A percentile compares a stretch with the other conserved stretches of the same genome.
Conservation (phyloP, 2,797 vertebrate genomes). For the Tachyglossus aculeatus region DNA sequence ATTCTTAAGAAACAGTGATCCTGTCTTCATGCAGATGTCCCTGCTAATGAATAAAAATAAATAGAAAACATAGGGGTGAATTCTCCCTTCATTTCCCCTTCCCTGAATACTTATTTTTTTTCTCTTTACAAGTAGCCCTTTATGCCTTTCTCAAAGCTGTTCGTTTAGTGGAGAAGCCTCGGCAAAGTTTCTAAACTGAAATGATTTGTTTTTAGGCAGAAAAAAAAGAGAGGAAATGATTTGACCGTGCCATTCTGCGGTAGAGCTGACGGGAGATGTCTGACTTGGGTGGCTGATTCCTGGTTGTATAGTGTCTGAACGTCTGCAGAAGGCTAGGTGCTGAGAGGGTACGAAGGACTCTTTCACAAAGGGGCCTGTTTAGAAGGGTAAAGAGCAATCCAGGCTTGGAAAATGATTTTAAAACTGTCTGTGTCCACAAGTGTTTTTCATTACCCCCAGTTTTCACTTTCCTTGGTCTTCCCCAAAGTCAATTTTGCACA, state of each 20-base stretch:
- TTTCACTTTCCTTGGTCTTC: too few species aligned
- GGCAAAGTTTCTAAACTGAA: conserved; percentile 28
- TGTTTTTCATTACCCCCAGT: too few species aligned
- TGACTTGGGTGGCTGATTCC: not conserved
- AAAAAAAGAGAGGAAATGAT: conserved; percentile 23
- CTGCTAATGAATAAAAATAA: not conserved
- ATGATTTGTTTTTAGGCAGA: conserved; percentile 26
- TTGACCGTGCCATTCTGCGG: not conserved
- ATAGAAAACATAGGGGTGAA: not conserved
- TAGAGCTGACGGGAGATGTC: not conserved
- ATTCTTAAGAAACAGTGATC: not conserved
- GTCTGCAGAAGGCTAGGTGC: not conserved
- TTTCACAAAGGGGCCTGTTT: too few species aligned
- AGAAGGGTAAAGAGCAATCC: too few species aligned
- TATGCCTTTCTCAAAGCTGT: conserved; percentile 22
- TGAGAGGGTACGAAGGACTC: not conserved
- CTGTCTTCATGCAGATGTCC: conserved; percentile 2
- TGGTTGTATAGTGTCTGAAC: not conserved
- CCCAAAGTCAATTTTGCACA: too few species aligned
- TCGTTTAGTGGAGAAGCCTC: conserved; percentile 12
- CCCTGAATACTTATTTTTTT: not conserved
- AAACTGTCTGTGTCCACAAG: too few species aligned
- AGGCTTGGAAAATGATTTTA: too few species aligned
- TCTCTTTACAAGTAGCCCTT: conserved; percentile 30
- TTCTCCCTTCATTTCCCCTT: not conserved